Evolutionary conservation across 2,888 invertebrate genomes (phyloP), one percentile per base, ranked within the genome.

Genomic region (Leptodirus hochenwartii): DNA sequence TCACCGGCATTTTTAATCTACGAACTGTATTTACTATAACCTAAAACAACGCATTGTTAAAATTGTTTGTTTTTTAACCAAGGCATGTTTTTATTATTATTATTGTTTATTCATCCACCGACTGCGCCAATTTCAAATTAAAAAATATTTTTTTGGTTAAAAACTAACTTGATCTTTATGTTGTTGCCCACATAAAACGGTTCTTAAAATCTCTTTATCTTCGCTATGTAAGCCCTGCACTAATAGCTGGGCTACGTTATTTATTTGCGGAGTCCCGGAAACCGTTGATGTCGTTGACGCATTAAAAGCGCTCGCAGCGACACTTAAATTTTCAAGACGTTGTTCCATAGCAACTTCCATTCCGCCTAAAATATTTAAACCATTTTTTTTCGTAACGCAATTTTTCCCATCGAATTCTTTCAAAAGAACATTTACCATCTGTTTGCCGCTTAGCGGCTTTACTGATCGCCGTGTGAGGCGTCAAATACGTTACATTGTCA

Each of bases 211-310:
- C 24, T 54, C 61, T 36, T 63, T 65, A 48, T 93, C 87, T 44
- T 76, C 76, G 45, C 88, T 90, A 43, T 82, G 82, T 17, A 93
- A 54, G 0, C 84, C 88, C 51, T 81, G 90, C 31, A 84, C 62
- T 5, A 91, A 54, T 5, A 90, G 58, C 37, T 81, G 78, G 2
- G 79, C 77, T 44, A 85, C 63, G 53, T 82, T 87, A 46, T 78
- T 71, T 2, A 63, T 60, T 35, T 61, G 61, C 3, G 68, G 61
- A n/a, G 59, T 55, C 38, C 61, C 61, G 25, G 62, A 58, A 13
- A 87, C 49, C 12, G 76, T 70, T n/a, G n/a, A n/a, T n/a, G n/a
- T n/a, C n/a, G n/a, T n/a, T n/a, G n/a, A n/a, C n/a, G n/a, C n/a
- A n/a, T n/a, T n/a, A n/a, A n/a, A n/a, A n/a, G n/a, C n/a, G n/a